Base-by-base conservation (phyloP, 2,888 invertebrate species). In the Mimachlamys varia region DNA sequence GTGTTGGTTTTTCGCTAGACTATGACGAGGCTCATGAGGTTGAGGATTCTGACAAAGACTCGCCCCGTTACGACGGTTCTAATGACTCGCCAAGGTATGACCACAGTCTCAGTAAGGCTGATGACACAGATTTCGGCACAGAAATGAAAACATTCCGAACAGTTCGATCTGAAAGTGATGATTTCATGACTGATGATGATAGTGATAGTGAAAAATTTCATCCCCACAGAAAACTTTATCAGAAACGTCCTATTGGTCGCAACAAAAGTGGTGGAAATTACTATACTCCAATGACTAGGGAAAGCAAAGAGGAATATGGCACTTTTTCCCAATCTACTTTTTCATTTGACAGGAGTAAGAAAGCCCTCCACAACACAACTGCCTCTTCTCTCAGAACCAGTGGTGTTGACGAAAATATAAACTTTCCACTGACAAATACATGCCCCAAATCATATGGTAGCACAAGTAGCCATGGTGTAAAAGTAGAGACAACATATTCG, bases 81-180 rank as follows among this genome's bases (percentile, higher is more conserved):
- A 92, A 93, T 88, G 92, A 93, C 33, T 95, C 95, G 0, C 95
- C 95, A 0, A 93, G 95, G 17, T 95, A 95, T 92, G 95, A 94
- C 89, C 90, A 92, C 33, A 94, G 94, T 17, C 93, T 92, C 5
- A 89, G 38, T 22, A 92, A 90, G n/a, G 88, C 88, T 37, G 89
- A 90, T 62, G 92, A 92, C 33, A 76, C 88, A 15, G 91, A 92
- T 17, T 89, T 58, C 55, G 94, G 94, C 3, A 92, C 92, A 53
- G 94, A 95, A 91, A 92, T 95, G 94, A 92, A 90, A 49, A 93
- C 93, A 17, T 92, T 93, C 88, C 76, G 76, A 27, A 53, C 50
- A 15, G 88, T 22, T 22, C 49, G 87, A 50, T 89, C 89, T 33
- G 87, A 92, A 90, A 92, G 93, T 88, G 94, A 93, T 89, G 94